Conservation (phyloP, 2,888 invertebrate species). For the Sarcophaga subvicina region DNA sequence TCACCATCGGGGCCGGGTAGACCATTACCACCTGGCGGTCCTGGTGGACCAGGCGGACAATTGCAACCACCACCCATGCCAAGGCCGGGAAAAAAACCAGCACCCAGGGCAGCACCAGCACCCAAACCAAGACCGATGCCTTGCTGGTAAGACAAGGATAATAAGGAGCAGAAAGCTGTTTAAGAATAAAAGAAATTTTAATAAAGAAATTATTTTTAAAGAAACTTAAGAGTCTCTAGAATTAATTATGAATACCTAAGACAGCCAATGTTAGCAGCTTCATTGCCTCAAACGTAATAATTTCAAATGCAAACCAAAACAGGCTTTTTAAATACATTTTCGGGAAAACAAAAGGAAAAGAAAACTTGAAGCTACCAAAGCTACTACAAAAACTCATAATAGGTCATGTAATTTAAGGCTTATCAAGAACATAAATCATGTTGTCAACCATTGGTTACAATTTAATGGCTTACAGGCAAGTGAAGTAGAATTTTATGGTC, state of each 20-base stretch:
- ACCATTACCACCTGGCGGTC: conserved; percentile 56
- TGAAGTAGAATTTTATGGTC: neutral
- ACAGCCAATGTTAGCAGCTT: conserved; percentile 41
- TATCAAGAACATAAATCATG: conserved; percentile 34
- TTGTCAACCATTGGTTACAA: neutral
- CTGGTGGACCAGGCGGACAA: conserved; percentile 64
- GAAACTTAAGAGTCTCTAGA: neutral
- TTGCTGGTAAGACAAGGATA: conserved; percentile 8
- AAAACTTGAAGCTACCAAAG: neutral
- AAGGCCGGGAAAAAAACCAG: conserved; percentile 12
- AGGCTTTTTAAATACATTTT: conserved; percentile 13
- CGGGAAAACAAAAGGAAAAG: neutral
- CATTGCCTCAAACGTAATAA: conserved; percentile 32
- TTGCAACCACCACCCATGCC: conserved; percentile 40
- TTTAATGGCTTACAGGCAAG: conserved; percentile 21
- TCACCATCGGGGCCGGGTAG: conserved; percentile 56
- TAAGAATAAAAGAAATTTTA: neutral
- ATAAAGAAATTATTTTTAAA: neutral
- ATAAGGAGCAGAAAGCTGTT: conserved; percentile 4
- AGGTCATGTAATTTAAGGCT: neutral
- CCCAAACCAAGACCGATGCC: conserved; percentile 31
- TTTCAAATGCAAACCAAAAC: neutral
- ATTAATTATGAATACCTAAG: conserved; percentile 23
- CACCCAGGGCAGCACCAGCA: conserved; percentile 30
- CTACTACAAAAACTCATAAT: neutral